These are phyloP conservation scores for Nyctibius bracteatus DNA, from an alignment of 2,113 vertebrate species.

Conservation along the genomic window DNA sequence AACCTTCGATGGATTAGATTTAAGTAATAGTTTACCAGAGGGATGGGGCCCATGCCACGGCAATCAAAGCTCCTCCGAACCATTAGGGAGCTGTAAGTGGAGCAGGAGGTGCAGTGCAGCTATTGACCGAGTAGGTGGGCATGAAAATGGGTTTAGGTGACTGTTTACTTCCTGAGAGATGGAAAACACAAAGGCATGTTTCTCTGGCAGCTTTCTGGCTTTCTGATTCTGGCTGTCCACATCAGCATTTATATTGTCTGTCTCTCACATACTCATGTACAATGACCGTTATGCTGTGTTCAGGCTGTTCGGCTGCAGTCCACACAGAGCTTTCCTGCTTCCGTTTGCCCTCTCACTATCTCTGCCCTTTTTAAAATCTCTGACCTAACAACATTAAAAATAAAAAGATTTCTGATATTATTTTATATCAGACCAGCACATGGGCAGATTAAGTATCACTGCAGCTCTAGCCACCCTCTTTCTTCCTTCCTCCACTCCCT, in stretches of 20 bases:
- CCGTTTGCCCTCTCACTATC: background rate
- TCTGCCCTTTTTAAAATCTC: background rate
- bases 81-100: conserved; percentile 53
- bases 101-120: conserved; percentile 28
- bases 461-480: background rate
- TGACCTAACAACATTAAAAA: background rate
- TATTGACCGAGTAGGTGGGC: conserved; percentile 49
- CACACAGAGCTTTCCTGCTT: background rate
- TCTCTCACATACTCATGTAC: background rate
- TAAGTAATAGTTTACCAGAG: conserved; percentile 57
- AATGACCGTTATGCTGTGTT: background rate
- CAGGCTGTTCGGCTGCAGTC: background rate
- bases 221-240: background rate
- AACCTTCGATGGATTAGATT: conserved; percentile 2
- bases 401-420: background rate
- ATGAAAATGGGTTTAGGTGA: conserved; percentile 48
- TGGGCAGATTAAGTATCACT: background rate
- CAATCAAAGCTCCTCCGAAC: conserved; percentile 55
- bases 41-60: background rate
- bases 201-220: conserved; percentile 2
- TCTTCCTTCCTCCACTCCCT: background rate
- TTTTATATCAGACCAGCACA: background rate
- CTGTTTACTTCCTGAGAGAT: conserved; percentile 32
- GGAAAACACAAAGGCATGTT: conserved; percentile 34
- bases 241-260: conserved; percentile 16